phyloP scores from a whole-genome alignment of 2,113 vertebrate genomes.

The Stigmatopora nigra region DNA sequence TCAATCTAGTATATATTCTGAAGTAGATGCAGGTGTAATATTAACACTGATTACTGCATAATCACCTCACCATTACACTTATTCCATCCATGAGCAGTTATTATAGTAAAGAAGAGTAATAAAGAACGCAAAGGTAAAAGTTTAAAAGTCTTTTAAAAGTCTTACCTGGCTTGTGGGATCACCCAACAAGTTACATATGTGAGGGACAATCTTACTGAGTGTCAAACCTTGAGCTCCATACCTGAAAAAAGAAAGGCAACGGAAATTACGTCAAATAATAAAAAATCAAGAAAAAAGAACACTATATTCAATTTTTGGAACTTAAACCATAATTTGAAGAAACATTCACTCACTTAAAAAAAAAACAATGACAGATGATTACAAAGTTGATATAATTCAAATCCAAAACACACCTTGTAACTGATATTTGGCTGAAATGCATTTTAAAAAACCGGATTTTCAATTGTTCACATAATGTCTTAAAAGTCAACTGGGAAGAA shows the following conservation, averaged over 20 bases:
- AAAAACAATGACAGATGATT: not conserved
- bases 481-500: not conserved
- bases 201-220: slow-evolving; percentile 96
- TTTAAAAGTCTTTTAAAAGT: too few species aligned
- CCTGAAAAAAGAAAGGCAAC: slow-evolving; percentile 62
- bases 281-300: not conserved
- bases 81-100: not conserved
- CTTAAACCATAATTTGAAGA: not conserved
- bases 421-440: too few species aligned
- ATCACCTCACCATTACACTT: not conserved
- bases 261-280: not conserved
- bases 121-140: not conserved
- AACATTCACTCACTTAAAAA: too few species aligned
- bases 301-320: not conserved
- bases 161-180: slow-evolving; percentile 96
- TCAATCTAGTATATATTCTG: too few species aligned
- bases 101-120: not conserved
- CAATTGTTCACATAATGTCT: not conserved
- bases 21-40: not conserved
- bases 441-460: too few species aligned
- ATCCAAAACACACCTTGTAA: too few species aligned
- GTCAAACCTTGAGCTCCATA: slow-evolving; percentile 95
- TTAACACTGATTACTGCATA: not conserved
- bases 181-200: slow-evolving; percentile 96
- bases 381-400: not conserved